A percentile compares a stretch with the other conserved stretches of the same genome.
Evolutionary conservation across 1,140 invertebrate genomes (phyloP).

Genomic region (Macrotrachela quadricornifera): DNA sequence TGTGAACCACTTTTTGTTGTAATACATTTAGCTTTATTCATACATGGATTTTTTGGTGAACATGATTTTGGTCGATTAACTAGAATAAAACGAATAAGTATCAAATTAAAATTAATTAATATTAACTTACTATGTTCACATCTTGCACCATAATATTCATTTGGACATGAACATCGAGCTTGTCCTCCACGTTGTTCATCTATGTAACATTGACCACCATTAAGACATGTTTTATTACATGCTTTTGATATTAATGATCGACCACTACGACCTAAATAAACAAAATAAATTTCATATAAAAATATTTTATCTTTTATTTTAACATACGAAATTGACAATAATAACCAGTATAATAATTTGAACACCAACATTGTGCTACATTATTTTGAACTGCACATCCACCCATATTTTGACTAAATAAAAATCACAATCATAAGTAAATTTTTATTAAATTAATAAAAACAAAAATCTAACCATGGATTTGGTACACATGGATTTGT

Average conservation of each 20-base stretch:
- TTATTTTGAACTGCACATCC: too few relatives aligned
- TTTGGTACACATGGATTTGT: too few relatives aligned
- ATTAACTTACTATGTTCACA: conserved; percentile 1
- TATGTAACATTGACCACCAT: conserved; percentile 4
- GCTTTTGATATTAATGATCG: not conserved
- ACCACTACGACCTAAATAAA: too few relatives aligned
- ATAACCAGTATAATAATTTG: too few relatives aligned
- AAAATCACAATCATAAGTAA: too few relatives aligned
- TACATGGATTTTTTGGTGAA: not conserved
- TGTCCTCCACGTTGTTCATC: conserved; percentile 3
- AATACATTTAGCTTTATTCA: conserved; percentile 4
- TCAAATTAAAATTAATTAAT: not conserved
- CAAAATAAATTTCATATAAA: too few relatives aligned
- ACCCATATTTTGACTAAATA: too few relatives aligned
- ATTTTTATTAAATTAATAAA: too few relatives aligned
- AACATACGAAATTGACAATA: too few relatives aligned
- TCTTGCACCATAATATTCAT: conserved; percentile 1
- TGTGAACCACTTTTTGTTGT: not conserved
- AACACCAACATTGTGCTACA: too few relatives aligned
- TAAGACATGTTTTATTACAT: conserved; percentile 1
- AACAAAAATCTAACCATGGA: too few relatives aligned
- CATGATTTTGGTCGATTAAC: not conserved
- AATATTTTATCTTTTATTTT: too few relatives aligned
- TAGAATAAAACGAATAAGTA: not conserved
- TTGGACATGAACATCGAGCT: conserved; percentile 5